These are phyloP conservation scores for Apis dorsata DNA, from an alignment of 1,140 invertebrate species.

Conservation along the genomic window DNA sequence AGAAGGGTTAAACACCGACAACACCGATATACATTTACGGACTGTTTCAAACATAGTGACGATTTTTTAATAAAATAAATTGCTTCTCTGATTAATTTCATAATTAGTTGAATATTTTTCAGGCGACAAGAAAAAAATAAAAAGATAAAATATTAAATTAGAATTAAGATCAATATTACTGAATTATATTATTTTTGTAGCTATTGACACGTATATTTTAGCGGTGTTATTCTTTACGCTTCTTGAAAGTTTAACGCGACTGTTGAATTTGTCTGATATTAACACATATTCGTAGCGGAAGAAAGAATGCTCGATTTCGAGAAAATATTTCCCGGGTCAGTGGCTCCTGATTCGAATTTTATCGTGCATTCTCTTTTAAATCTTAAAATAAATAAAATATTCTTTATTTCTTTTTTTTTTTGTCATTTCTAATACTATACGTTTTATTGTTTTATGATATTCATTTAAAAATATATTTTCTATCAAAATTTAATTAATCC, in stretches of 20 bases:
- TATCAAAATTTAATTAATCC: no score
- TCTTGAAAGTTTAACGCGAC: constrained; percentile 40
- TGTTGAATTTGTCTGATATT: constrained; percentile 40
- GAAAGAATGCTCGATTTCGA: not conserved
- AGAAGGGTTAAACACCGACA: constrained; percentile 42
- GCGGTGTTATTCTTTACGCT: constrained; percentile 26
- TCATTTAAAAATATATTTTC: no score
- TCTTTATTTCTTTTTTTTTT: not conserved
- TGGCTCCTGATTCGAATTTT: constrained; percentile 2
- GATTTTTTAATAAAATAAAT: constrained; percentile 13
- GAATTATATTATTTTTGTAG: constrained; percentile 34
- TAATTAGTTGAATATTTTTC: not conserved
- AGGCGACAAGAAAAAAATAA: not conserved
- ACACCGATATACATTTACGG: constrained; percentile 45
- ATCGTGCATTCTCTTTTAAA: not conserved
- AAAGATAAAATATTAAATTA: not conserved
- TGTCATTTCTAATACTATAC: no score
- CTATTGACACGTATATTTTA: constrained; percentile 11
- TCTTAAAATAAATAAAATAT: not conserved
- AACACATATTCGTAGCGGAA: not conserved
- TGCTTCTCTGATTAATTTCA: constrained; percentile 36
- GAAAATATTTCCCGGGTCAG: not conserved
- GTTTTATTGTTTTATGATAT: no score
- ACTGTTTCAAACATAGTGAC: constrained; percentile 29
- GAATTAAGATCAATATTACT: not conserved